Base-by-base conservation (phyloP, 2,113 vertebrate genomes). In the Balaeniceps rex region DNA sequence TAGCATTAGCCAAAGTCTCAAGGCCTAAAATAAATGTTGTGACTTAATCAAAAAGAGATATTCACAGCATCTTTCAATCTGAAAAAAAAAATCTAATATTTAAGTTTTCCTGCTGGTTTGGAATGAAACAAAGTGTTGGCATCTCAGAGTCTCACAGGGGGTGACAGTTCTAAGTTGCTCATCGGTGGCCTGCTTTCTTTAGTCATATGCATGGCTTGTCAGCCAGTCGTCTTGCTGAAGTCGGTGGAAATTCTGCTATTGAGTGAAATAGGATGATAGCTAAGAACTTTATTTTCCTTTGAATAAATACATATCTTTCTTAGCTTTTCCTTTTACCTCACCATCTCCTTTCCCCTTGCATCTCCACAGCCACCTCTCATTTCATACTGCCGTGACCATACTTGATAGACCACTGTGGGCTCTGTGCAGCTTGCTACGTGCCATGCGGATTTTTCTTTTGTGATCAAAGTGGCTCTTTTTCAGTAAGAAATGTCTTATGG, bases 121-220 rank as follows among this genome's bases (percentile, higher is more conserved):
- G 25, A 46, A 33, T 75, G 33, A 77, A 78, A 28, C 2, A 9
- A 78, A 55, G 19, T 6, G 6, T 12, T 69, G 69, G 14, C 58
- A 29, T 65, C 36, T 69, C 40, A 22, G 11, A 76, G 46, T 24
- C 28, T 46, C 34, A 23, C 18, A 17, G 36, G 16, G n/a, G 19
- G 14, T 34, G 49, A 49, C 49, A 15, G 12, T 83, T 72, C 36
- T 15, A 31, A 71, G 29, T 9, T 42, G 26, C 34, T 47, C 52
- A 14, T 5, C 1, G 2, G 14, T 19, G 31, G 14, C 52, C 22
- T 0, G 0, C 57, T 61, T 76, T 60, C 34, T 29, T 33, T 13
- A n/a, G 57, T 26, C 42, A 14, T 0, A 1, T 0, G 1, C 1
- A 1, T 60, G 66, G 26, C 75, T 71, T 64, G 19, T 61, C 19